Base-by-base conservation (phyloP, 1,140 invertebrate species). In the Drosophila equinoxialis region DNA sequence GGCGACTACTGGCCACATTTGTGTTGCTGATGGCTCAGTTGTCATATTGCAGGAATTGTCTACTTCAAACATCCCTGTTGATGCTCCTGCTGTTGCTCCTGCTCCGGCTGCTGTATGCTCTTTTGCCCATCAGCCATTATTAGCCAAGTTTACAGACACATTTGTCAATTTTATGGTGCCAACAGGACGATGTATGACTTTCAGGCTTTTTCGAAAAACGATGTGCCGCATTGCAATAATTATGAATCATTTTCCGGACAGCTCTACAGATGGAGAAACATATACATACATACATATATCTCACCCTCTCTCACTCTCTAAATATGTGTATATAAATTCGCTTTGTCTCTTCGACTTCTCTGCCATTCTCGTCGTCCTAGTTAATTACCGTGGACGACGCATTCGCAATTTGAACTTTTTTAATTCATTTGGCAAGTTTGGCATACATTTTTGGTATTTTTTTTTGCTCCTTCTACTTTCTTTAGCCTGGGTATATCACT, bases 131-230 rank as follows among this genome's bases (percentile, higher is more conserved):
- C 65, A 55, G 64, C 70, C 67, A 90, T 90, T 87, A 87, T 90
- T 90, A 87, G 83, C 80, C 80, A 90, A 90, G 87, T 90, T 90
- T 87, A 87, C 87, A 90, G 87, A 90, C 87, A 90, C 87, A 90
- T 90, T 90, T 90, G 87, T 90, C 87, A 90, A 87, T 84, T 90
- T 90, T 87, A 90, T 90, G 86, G 79, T 81, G 86, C 57, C 86
- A 80, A 90, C 75, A 71, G 72, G 81, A 79, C 71, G 68, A 72
- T 68, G 65, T 61, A 79, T 77, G 74, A 76, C 73, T 76, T 68
- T 67, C 51, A 48, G 66, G 74, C 74, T 71, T 71, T 65, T 45
- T 60, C 63, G 65, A 60, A 37, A 54, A 59, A 69, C 72, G 65
- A 72, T 79, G 73, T 83, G 82, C 80, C 82, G 77, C 86, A 90